A percentile compares a stretch with the other conserved stretches of the same genome.
Conservation (phyloP, 2,797 vertebrate genomes). For the Neomorphus geoffroyi region DNA sequence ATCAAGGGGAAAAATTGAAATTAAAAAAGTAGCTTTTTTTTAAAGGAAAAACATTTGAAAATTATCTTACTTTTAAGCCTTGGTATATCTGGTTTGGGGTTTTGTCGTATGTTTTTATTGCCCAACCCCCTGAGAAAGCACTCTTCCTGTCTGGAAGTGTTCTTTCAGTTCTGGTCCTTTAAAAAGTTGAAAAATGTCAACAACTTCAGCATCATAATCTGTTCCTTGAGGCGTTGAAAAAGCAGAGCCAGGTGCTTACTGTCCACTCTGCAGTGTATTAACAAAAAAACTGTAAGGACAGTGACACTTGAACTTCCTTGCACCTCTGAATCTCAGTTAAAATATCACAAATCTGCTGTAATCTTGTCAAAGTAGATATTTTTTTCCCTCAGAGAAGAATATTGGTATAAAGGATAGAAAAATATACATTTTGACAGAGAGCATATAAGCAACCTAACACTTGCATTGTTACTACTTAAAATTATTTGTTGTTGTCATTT, state of each 20-base stretch:
- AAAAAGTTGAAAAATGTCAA: background rate
- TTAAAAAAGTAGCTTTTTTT: accelerated
- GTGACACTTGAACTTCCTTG: background rate
- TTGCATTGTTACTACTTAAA: background rate
- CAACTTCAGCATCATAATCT: background rate
- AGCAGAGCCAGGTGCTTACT: background rate
- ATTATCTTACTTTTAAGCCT: background rate
- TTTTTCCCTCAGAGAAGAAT: background rate
- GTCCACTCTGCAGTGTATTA: background rate
- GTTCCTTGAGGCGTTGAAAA: background rate
- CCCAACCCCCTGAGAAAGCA: accelerated
- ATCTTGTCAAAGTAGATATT: background rate
- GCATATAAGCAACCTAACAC: background rate
- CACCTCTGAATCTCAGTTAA: background rate
- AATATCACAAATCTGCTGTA: background rate
- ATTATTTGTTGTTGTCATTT: background rate
- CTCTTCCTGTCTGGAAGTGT: background rate
- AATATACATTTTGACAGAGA: background rate
- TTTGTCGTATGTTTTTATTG: background rate
- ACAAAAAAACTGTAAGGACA: background rate
- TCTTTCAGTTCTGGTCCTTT: background rate
- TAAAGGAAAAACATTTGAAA: background rate
- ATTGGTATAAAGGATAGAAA: background rate
- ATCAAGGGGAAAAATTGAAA: accelerated
- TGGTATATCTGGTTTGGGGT: background rate